phyloP scores from a whole-genome alignment of 2,797 vertebrate species.

The Pangasius krempfi region DNA sequence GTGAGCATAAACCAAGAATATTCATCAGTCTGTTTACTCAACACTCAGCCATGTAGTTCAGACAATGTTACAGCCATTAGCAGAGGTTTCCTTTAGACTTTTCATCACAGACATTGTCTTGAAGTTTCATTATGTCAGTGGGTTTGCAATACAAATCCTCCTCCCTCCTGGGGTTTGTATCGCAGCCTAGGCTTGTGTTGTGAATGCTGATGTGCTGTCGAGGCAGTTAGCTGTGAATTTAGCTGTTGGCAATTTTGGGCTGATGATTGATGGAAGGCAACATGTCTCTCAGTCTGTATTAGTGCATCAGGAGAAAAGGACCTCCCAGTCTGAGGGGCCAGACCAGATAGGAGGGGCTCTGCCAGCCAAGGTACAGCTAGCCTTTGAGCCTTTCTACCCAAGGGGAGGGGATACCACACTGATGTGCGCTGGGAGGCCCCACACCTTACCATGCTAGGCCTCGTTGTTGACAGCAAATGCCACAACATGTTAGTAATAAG shows the following conservation, averaged over 20 bases:
- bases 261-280: slow-evolving; percentile 62
- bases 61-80: not conserved
- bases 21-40: slow-evolving; percentile 34
- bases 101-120: slow-evolving; percentile 30
- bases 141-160: slow-evolving; percentile 53
- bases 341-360: slow-evolving; percentile 69
- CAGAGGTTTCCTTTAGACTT: slow-evolving; percentile 25
- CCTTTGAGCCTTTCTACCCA: slow-evolving; percentile 61
- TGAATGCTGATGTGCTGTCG: slow-evolving; percentile 48
- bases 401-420: slow-evolving; percentile 54
- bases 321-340: slow-evolving; percentile 68
- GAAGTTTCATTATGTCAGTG: slow-evolving; percentile 44
- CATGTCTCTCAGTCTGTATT: slow-evolving; percentile 70
- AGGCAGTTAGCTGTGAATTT: slow-evolving; percentile 63
- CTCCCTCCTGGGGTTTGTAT: slow-evolving; percentile 55
- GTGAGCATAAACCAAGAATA: slow-evolving; percentile 32
- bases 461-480: slow-evolving; percentile 53
- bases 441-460: slow-evolving; percentile 42
- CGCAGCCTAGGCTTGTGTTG: slow-evolving; percentile 55
- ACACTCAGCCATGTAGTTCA: not conserved
- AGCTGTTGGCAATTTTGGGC: slow-evolving; percentile 59
- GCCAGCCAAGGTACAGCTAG: slow-evolving; percentile 68
- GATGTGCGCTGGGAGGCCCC: slow-evolving; percentile 56
- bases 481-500: not conserved
- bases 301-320: slow-evolving; percentile 69